Evolutionary conservation across 2,888 invertebrate genomes (phyloP).

Genomic region (Drosophila kambysellisi): DNA sequence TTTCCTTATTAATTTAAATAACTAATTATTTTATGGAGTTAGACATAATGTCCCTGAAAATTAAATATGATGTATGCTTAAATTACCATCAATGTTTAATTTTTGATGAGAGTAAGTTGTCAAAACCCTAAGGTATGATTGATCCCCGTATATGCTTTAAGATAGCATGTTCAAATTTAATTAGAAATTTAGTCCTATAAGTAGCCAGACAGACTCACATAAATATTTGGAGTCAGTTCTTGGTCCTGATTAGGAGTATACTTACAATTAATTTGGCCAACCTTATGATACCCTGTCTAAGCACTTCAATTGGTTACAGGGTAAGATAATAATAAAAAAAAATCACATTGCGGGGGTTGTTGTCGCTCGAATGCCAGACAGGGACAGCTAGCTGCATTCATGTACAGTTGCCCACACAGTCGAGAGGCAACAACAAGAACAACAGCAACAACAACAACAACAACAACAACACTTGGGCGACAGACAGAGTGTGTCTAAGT

Average conservation of each 20-base stretch:
- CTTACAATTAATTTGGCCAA: background rate
- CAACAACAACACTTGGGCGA: conserved; percentile 67
- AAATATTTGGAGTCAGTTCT: background rate
- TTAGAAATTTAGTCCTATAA: background rate
- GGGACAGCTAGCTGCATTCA: conserved; percentile 55
- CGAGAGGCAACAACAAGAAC: conserved; percentile 10
- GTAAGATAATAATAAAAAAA: conserved; percentile 19
- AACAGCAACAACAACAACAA: conserved; percentile 22
- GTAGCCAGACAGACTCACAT: background rate
- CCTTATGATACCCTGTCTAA: background rate
- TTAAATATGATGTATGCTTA: too few species aligned
- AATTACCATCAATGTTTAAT: too few species aligned
- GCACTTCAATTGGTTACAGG: background rate
- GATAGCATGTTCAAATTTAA: too few species aligned
- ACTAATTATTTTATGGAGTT: background rate
- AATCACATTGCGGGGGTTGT: conserved; percentile 66
- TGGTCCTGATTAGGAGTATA: background rate
- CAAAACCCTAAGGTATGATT: background rate
- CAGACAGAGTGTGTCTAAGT: conserved; percentile 77
- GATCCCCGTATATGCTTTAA: too few species aligned
- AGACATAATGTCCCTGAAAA: too few species aligned
- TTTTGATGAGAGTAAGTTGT: too few species aligned
- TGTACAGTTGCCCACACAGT: conserved; percentile 76
- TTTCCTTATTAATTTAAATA: background rate
- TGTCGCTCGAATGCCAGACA: conserved; percentile 28